Conservation (phyloP, 2,113 vertebrate genomes). For the Ondatra zibethicus region DNA sequence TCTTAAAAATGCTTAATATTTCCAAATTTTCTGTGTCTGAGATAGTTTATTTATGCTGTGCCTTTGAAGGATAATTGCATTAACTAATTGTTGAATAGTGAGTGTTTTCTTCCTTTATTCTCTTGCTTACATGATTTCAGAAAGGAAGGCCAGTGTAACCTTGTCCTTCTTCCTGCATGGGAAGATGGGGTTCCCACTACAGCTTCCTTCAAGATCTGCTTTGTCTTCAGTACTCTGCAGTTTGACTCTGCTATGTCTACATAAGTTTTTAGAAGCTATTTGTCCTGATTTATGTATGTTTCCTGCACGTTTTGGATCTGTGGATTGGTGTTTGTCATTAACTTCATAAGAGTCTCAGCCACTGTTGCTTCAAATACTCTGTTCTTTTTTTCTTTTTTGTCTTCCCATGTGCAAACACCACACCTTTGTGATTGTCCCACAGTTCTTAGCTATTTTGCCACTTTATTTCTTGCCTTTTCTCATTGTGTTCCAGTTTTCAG, state of each 20-base stretch:
- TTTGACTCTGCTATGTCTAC: background rate
- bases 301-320: background rate
- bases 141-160: background rate
- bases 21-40: background rate
- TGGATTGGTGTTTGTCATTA: background rate
- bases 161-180: background rate
- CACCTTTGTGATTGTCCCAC: background rate
- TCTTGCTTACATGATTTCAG: background rate
- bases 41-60: background rate
- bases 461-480: background rate
- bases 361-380: background rate
- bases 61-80: background rate
- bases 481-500: background rate
- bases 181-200: background rate
- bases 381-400: background rate
- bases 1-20: background rate
- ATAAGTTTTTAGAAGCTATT: background rate
- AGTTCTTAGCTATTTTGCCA: background rate
- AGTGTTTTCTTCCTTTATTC: background rate
- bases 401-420: background rate
- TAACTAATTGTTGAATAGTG: background rate
- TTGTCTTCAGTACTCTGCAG: background rate
- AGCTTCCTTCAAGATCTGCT: background rate
- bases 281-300: background rate
- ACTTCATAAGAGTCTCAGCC: background rate